Evolutionary conservation across 2,797 vertebrate species (phyloP), one percentile per base, ranked within the genome.

Genomic region (Lates japonicus): DNA sequence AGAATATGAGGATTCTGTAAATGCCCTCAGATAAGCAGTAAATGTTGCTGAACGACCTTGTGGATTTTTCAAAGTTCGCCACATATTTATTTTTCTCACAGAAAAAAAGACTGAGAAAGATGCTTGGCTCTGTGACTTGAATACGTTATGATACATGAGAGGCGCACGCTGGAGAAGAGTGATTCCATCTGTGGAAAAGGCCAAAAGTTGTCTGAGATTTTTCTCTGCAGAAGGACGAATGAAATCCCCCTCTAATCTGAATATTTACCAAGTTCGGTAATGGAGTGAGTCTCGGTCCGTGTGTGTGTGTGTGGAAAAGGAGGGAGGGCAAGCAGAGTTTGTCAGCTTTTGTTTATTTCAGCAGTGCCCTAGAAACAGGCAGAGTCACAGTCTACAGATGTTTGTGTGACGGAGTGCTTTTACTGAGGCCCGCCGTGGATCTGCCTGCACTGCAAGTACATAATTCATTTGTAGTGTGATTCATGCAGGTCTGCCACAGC

Each of bases 381-480:
- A 48, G 51, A 75, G 66, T 48, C 52, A 44, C 48, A 66, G 74
- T 41, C 20, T 66, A n/a, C 82, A 83, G 74, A 82, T 90, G 85
- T 90, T 79, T 70, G 55, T 75, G 39, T 69, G 84, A 88, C 51
- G 69, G 63, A 71, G 39, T 35, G 70, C 74, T 74, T 57, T 78
- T 70, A 42, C 66, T 16, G 52, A 70, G 69, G 64, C 62, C 74
- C 39, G 7, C 49, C 67, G 76, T 66, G 55, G 60, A 67, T 78
- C 59, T 80, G 51, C 74, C 76, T 29, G 74, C 80, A 57, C 66
- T 72, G 73, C 54, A 48, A 33, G 77, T 84, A 19, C 83, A 90
- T 92, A 42, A 93, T 91, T 92, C 6, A 90, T 88, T 78, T 83
- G 14, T 58, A 66, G 73, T 48, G 76, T 88, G 86, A 94, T 85